Conservation (phyloP, 2,113 vertebrate genomes). For the Pachypanchax playfairii region DNA sequence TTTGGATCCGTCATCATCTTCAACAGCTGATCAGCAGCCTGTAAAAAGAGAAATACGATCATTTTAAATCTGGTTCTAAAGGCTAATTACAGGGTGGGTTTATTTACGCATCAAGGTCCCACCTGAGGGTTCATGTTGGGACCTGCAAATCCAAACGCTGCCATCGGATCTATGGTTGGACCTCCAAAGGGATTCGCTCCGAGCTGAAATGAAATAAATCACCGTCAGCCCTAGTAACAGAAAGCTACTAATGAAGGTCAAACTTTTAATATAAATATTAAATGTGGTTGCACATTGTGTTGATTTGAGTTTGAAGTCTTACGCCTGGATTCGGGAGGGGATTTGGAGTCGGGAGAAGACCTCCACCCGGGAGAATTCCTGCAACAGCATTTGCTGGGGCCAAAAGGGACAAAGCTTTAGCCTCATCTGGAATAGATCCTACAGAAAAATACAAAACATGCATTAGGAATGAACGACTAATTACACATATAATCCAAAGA, state of each 20-base stretch:
- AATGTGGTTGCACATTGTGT: neutral
- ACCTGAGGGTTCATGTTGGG: slow-evolving; percentile 80
- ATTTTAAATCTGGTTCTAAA: neutral
- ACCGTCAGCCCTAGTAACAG: neutral
- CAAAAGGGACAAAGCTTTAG: slow-evolving; percentile 98
- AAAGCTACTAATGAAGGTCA: no score
- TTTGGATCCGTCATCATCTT: slow-evolving; percentile 98
- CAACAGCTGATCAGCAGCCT: slow-evolving; percentile 94
- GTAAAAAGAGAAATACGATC: neutral
- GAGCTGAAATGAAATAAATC: slow-evolving; percentile 53
- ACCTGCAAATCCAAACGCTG: slow-evolving; percentile 75
- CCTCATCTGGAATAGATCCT: slow-evolving; percentile 99
- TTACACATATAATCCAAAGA: slow-evolving; percentile 73
- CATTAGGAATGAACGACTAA: slow-evolving; percentile 74
- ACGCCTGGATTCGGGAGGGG: slow-evolving; percentile 87
- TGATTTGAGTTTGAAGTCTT: slow-evolving; percentile 27
- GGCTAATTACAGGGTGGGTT: neutral
- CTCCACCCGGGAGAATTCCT: slow-evolving; percentile 95
- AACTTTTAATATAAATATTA: no score
- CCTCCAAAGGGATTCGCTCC: slow-evolving; percentile 73
- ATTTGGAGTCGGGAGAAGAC: slow-evolving; percentile 96
- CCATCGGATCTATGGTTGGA: slow-evolving; percentile 72
- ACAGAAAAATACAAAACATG: slow-evolving; percentile 81
- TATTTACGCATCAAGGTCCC: neutral
- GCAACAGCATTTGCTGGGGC: slow-evolving; percentile 98